Base-by-base conservation (phyloP, 2,888 invertebrate genomes). In the Leptogaster cylindrica region DNA sequence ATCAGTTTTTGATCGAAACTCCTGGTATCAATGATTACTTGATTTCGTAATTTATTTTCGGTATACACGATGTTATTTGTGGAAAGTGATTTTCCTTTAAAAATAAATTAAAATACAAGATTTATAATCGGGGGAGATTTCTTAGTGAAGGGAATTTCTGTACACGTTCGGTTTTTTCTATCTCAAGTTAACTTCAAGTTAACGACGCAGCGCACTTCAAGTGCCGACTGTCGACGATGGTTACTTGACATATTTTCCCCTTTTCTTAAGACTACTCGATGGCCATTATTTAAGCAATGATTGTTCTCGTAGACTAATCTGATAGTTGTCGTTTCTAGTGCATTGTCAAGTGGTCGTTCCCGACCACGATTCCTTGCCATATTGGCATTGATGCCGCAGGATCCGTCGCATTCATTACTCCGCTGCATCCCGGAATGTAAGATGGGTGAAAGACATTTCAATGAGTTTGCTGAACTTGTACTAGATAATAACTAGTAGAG, bases 401-500 rank as follows among this genome's bases (percentile, higher is more conserved):
- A 12, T 44, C 10, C 31, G 27, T 28, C 27, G 20, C 20, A 61
- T 61, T 44, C 44, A 28, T 41, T 61, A n/a, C 61, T 27, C 31
- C 44, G 28, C 25, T n/a, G 18, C 20, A 7, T 27, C 44, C 14
- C n/a, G 7, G n/a, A 23, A 36, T 58, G 27, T 12, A 48, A n/a
- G 23, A n/a, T 31, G 44, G 31, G 61, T 61, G 44, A 61, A 44
- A 44, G 61, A 61, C 41, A 28, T 61, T 18, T 61, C 28, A 25
- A 61, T 44, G 61, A 44, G 61, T 61, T 61, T 61, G 28, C 14
- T 61, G 61, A 41, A 61, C 61, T 61, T 61, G 61, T 20, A 44
- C 55, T 55, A 55, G 23, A 23, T 55, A 55, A 39, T 31, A 31
- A 31, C 5, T n/a, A n/a, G n/a, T n/a, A n/a, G n/a, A n/a, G n/a